Evolutionary conservation across 2,888 invertebrate genomes (phyloP).

Genomic region (Euplexia lucipara): DNA sequence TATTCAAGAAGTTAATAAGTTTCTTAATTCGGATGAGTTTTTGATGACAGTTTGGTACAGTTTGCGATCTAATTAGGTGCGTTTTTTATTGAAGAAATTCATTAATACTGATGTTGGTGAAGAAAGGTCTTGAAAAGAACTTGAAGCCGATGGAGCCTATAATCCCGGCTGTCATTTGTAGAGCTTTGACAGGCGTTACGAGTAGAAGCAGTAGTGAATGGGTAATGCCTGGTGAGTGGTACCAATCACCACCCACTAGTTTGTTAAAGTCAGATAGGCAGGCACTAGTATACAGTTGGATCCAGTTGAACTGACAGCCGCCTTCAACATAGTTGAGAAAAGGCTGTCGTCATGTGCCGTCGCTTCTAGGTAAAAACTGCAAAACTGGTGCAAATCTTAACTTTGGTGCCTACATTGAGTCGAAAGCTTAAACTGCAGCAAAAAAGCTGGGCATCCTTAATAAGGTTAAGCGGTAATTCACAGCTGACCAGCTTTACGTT

Average conservation of each 20-base stretch:
- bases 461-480: background rate
- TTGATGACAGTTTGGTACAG: constrained; percentile 33
- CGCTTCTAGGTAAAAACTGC: too few species aligned
- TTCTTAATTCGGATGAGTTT: constrained; percentile 32
- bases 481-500: background rate
- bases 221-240: too few species aligned
- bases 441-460: background rate
- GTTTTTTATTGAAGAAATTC: background rate
- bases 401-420: background rate
- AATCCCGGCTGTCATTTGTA: background rate
- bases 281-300: too few species aligned
- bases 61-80: constrained; percentile 20
- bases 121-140: background rate
- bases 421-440: background rate
- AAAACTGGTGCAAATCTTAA: background rate
- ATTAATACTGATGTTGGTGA: background rate
- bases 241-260: too few species aligned
- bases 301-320: too few species aligned
- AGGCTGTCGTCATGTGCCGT: too few species aligned
- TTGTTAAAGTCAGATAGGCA: too few species aligned
- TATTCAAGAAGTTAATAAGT: constrained; percentile 36
- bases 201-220: too few species aligned
- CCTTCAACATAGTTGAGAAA: too few species aligned
- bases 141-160: too few species aligned
- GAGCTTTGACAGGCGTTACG: too few species aligned